Percentiles rank a stretch among this genome's conserved stretches.
phyloP scores from a whole-genome alignment of 2,113 vertebrate species.

The Toxotes jaculatrix region DNA sequence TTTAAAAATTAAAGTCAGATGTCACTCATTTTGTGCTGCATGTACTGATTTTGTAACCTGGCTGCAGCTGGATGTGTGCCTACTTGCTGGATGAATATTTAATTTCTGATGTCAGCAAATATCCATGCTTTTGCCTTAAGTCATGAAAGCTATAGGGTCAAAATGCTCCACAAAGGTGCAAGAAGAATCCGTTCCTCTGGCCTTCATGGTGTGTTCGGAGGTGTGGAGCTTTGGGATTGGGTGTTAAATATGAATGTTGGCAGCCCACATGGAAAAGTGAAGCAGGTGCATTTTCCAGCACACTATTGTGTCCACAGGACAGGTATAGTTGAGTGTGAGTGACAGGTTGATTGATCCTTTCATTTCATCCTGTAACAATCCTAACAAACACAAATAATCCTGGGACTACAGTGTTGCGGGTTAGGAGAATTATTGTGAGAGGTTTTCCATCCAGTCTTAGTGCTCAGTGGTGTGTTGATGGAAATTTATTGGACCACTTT shows the following conservation, averaged over 20 bases:
- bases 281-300: not conserved
- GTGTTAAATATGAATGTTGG: conserved; percentile 44
- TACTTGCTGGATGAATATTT: not conserved
- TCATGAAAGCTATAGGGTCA: not conserved
- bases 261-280: conserved; percentile 46
- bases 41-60: not conserved
- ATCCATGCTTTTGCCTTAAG: too few relatives aligned
- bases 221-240: conserved; percentile 57
- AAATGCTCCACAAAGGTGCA: not conserved
- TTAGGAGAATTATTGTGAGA: not conserved
- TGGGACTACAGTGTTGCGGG: not conserved
- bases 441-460: not conserved
- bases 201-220: conserved; percentile 30
- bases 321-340: not conserved
- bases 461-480: not conserved
- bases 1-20: too few relatives aligned
- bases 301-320: conserved; percentile 24
- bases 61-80: not conserved
- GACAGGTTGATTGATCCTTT: not conserved
- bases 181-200: not conserved
- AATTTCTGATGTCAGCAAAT: not conserved
- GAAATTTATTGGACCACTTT: not conserved
- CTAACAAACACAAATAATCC: too few relatives aligned
- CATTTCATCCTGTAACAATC: too few relatives aligned
- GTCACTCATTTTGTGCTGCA: not conserved